Evolutionary conservation across 1,140 invertebrate species (phyloP), one percentile per base, ranked within the genome.

Genomic region (Vanessa tameamea): DNA sequence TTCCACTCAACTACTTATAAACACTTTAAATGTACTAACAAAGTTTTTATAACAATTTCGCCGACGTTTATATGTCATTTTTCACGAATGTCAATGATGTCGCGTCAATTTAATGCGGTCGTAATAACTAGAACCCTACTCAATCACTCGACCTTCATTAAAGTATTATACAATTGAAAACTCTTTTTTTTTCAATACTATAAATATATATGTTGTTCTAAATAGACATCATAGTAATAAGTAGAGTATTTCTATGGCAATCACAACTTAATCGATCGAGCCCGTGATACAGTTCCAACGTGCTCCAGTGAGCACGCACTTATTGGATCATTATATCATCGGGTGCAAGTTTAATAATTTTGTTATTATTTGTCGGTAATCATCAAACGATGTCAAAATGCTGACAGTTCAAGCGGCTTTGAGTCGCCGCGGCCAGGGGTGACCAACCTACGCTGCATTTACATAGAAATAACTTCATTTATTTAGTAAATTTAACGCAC

Each of bases 371-470:
- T 85, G 89, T 89, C 88, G 88, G 89, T 85, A 78, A 80, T 86
- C 83, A 87, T 91, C 85, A 91, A 91, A 90, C 84, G 89, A 90
- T 83, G 87, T 91, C 89, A 90, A 89, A 88, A 86, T 84, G 79
- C 82, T 91, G 89, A 91, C 86, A 83, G 86, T 86, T 83, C 80
- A 78, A 77, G 69, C 69, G 50, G 76, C 88, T 88, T 90, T 86
- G 82, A 81, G 71, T 15, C 57, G 82, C 86, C 82, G 88, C 83
- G 76, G 37, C 72, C 85, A 87, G 85, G 78, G 84, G 81, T 72
- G 65, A 63, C 47, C 77, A 85, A 86, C 79, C 57, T 37, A 51
- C 48, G 48, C 3, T 61, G 8, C 57, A 89, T 88, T 89, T 83
- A 80, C 85, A 90, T 87, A 84, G 65, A 86, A 84, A 87, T 84